Percentiles rank a stretch among this genome's conserved stretches.
These are phyloP conservation scores for Brachymystax lenok DNA, from an alignment of 2,797 vertebrate genomes.

Conservation along the genomic window DNA sequence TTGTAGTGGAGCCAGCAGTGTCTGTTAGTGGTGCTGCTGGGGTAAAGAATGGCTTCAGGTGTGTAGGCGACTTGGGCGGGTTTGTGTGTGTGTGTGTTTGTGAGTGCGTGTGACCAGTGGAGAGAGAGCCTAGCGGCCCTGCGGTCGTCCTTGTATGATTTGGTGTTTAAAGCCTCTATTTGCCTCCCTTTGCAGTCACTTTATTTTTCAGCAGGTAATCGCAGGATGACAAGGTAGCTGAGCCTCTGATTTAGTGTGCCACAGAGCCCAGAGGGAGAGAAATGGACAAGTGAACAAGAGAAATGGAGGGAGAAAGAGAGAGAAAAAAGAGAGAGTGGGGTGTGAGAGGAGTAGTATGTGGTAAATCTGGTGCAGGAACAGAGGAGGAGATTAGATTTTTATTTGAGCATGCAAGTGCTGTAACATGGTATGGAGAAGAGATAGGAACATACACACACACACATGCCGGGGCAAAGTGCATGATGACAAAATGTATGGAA, in stretches of 20 bases:
- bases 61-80: too few species aligned
- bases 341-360: conserved; percentile 32
- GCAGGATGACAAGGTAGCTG: conserved; percentile 53
- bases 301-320: conserved; percentile 9
- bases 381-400: conserved; percentile 56
- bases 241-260: conserved; percentile 58
- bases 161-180: conserved; percentile 39
- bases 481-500: neutral
- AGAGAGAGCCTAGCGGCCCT: too few species aligned
- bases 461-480: neutral
- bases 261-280: conserved; percentile 38
- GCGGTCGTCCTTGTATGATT: neutral
- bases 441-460: neutral
- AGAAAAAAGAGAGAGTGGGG: conserved; percentile 30
- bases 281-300: conserved; percentile 43
- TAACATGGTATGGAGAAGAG: conserved; percentile 32
- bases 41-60: conserved; percentile 36
- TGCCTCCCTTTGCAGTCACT: conserved; percentile 52
- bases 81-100: too few species aligned
- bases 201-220: conserved; percentile 64
- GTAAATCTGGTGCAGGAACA: conserved; percentile 58
- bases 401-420: conserved; percentile 37
- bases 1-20: conserved; percentile 31
- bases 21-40: neutral
- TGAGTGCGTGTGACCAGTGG: too few species aligned